These are phyloP conservation scores for Prunella strophiata DNA, from an alignment of 2,797 vertebrate species.

Conservation along the genomic window DNA sequence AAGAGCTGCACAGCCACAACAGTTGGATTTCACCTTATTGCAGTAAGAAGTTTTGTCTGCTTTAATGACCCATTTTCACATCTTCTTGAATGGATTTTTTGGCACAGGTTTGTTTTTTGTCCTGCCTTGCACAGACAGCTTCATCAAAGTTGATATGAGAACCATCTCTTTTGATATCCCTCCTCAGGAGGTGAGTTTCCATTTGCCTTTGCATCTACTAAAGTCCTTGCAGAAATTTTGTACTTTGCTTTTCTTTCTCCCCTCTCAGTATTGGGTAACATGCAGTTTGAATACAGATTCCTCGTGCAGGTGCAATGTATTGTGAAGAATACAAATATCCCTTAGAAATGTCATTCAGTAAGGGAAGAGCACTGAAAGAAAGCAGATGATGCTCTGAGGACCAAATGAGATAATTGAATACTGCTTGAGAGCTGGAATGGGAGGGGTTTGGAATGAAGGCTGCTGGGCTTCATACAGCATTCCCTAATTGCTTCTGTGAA, in stretches of 20 bases:
- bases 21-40: neutral
- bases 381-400: neutral
- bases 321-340: neutral
- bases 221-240: neutral
- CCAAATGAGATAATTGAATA: neutral
- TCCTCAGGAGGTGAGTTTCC: conserved; percentile 89
- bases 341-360: neutral
- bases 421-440: neutral
- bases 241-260: neutral
- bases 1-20: neutral
- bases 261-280: neutral
- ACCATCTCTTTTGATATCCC: conserved; percentile 96
- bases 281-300: neutral
- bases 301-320: neutral
- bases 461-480: neutral
- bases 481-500: neutral
- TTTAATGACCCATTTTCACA: neutral
- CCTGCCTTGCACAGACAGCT: conserved; percentile 94
- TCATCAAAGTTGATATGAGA: conserved; percentile 97
- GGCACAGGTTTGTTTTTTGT: conserved; percentile 91
- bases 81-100: neutral
- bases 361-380: neutral
- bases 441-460: neutral
- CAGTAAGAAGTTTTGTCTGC: neutral
- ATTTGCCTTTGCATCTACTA: neutral